A percentile compares a stretch with the other conserved stretches of the same genome.
Conservation (phyloP, 2,797 vertebrate species). For the Gymnothorax javanicus region DNA sequence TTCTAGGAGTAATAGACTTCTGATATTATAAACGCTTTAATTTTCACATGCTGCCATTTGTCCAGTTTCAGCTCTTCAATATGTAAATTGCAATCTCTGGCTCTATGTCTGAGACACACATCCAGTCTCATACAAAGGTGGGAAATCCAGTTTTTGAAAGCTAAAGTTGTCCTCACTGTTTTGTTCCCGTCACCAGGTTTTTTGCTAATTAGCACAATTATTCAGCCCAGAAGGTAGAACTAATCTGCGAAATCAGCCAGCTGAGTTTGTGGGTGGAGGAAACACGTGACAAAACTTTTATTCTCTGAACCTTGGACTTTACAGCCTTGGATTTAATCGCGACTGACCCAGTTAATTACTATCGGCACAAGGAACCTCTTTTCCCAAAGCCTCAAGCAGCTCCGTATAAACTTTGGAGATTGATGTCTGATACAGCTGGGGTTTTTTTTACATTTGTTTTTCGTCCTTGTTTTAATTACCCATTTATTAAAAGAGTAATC, state of each 20-base stretch:
- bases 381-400: slow-evolving; percentile 55
- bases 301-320: too few species aligned
- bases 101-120: not conserved
- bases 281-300: too few species aligned
- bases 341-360: slow-evolving; percentile 59
- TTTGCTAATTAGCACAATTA: too few species aligned
- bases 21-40: not conserved
- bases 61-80: not conserved
- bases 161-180: too few species aligned
- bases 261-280: too few species aligned
- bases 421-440: slow-evolving; percentile 48
- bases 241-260: too few species aligned
- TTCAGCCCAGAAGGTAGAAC: too few species aligned
- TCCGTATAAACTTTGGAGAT: slow-evolving; percentile 55
- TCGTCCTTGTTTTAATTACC: slow-evolving; percentile 72
- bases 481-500: slow-evolving; percentile 62
- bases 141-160: too few species aligned
- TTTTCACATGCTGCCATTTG: not conserved
- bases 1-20: not conserved
- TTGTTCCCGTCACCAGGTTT: too few species aligned
- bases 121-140: slow-evolving; percentile 39
- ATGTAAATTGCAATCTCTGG: not conserved
- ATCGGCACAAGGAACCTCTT: slow-evolving; percentile 52
- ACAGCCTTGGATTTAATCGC: slow-evolving; percentile 34
- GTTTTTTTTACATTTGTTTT: slow-evolving; percentile 9